Evolutionary conservation across 2,113 vertebrate species (phyloP).

Genomic region (Cyanocitta stelleri): DNA sequence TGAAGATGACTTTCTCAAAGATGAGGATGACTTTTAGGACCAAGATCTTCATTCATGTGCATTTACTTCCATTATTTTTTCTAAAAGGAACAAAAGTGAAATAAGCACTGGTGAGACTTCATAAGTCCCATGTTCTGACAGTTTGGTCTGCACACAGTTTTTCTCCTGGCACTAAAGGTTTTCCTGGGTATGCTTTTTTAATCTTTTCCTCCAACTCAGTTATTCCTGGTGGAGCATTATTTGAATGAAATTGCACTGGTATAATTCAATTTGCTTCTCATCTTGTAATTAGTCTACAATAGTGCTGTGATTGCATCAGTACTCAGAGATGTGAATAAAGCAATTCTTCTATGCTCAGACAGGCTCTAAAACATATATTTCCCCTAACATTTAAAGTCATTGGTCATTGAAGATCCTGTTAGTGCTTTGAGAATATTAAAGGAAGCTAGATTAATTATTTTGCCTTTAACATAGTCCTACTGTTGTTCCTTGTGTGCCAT

Average conservation of each 20-base stretch:
- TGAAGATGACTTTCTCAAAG: background rate
- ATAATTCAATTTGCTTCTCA: background rate
- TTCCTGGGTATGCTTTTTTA: background rate
- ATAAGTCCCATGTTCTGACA: accelerated
- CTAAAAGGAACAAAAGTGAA: background rate
- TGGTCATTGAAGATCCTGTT: background rate
- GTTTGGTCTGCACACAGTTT: background rate
- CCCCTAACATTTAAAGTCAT: background rate
- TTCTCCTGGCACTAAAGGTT: background rate
- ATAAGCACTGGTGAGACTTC: background rate
- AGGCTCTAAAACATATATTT: background rate
- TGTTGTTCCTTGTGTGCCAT: background rate
- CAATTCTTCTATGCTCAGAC: background rate
- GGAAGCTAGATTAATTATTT: background rate
- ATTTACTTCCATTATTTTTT: background rate
- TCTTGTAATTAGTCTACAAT: background rate
- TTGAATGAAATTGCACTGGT: background rate
- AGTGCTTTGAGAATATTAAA: background rate
- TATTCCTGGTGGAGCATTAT: background rate
- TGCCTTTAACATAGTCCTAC: background rate
- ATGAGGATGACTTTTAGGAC: background rate
- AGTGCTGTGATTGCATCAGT: background rate
- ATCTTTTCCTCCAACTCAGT: background rate
- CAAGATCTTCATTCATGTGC: background rate
- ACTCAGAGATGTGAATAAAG: background rate